Base-by-base conservation (phyloP, 2,797 vertebrate genomes). In the Crenuchus spilurus region DNA sequence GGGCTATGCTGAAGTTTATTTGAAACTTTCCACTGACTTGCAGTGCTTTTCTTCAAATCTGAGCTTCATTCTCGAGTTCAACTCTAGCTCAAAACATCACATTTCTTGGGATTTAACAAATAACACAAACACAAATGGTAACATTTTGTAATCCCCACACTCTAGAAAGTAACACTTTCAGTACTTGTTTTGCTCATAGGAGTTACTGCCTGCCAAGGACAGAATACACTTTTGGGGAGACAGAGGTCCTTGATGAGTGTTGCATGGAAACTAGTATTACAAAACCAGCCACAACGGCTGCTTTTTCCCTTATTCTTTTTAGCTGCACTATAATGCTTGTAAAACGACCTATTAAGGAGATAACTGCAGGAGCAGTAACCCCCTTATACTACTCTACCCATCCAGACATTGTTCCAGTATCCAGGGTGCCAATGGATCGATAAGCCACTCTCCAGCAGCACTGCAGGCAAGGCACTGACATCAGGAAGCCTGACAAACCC, bases 1-100 rank as follows among this genome's bases (percentile, higher is more conserved):
- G 26, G 57, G 78, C 78, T 73, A 78, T 61, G 44, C 70, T 80
- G 76, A 65, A 67, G 75, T 76, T 83, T 80, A 74, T 80, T 78
- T 65, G 49, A 69, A 78, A 83, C 75, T 80, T 83, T 83, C 75
- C 81, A 80, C 75, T 80, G 65, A 66, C 71, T 75, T 80, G 55
- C 73, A 68, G 69, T 37, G 60, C 69, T 75, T 49, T 66, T 51
- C 39, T 79, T 24, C 77, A 69, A 73, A 75, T 66, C 35, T 26
- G 61, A 83, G 35, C 70, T 62, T 33, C 26, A 18, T 28, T 70
- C 67, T 64, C 16, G 49, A 71, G 42, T 26, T 44, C 62, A 72
- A 73, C 70, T 77, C 42, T 33, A 35, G 46, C 57, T 57, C n/a
- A 52, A 62, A 70, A 77, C n/a, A 4, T 42, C 42, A 39, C 8